These are phyloP conservation scores for Spodoptera exigua DNA, from an alignment of 2,888 invertebrate species.

Conservation along the genomic window DNA sequence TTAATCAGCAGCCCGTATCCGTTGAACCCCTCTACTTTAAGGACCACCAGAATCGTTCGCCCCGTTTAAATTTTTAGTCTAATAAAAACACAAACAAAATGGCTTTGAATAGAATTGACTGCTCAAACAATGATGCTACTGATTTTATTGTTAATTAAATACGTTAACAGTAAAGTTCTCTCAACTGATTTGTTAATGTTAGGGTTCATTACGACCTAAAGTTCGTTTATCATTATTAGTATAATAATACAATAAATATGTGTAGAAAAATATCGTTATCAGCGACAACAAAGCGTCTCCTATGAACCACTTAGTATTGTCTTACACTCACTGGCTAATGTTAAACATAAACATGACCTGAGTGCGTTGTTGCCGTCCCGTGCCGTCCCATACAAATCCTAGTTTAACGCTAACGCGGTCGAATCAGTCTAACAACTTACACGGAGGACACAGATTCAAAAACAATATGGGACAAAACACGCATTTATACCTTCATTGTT, in stretches of 20 bases:
- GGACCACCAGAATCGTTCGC: slow-evolving; percentile 62
- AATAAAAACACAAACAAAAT: not conserved
- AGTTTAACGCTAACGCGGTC: too few species aligned
- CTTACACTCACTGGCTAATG: slow-evolving; percentile 33
- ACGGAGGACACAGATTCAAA: too few species aligned
- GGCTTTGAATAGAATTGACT: not conserved
- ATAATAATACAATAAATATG: slow-evolving; percentile 13
- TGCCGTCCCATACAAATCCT: too few species aligned
- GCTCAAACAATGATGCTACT: not conserved
- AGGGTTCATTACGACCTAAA: slow-evolving; percentile 13
- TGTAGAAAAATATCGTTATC: slow-evolving; percentile 46
- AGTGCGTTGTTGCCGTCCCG: too few species aligned
- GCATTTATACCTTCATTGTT: not conserved
- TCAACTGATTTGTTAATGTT: slow-evolving; percentile 5
- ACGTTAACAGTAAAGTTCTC: not conserved
- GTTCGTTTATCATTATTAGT: slow-evolving; percentile 11
- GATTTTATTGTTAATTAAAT: not conserved
- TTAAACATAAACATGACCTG: slow-evolving; percentile 46
- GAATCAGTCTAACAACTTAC: too few species aligned
- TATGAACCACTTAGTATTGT: slow-evolving; percentile 51
- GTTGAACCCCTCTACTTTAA: slow-evolving; percentile 66
- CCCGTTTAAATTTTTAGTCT: slow-evolving; percentile 11
- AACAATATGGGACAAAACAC: slow-evolving; percentile 16
- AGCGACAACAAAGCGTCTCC: slow-evolving; percentile 38
- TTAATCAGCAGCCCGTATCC: slow-evolving; percentile 84